A percentile compares a stretch with the other conserved stretches of the same genome.
phyloP scores from a whole-genome alignment of 2,113 vertebrate genomes.

The Nothocercus nigrocapillus region DNA sequence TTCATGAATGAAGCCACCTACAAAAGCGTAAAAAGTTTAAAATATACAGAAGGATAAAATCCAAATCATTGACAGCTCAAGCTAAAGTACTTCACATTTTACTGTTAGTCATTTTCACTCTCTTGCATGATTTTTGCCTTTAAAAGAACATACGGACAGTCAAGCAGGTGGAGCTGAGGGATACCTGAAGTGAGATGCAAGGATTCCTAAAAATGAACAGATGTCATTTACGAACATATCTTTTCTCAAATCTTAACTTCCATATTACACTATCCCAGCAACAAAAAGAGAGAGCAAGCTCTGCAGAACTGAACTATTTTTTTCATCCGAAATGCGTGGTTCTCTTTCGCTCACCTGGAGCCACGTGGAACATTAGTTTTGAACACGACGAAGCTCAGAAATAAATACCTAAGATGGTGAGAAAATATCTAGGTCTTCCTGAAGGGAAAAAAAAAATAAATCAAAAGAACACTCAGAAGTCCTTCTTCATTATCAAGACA shows the following conservation, averaged over 20 bases:
- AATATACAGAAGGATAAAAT: constrained; percentile 60
- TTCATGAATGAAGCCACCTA: constrained; percentile 41
- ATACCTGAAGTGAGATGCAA: constrained; percentile 47
- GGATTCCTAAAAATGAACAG: constrained; percentile 45
- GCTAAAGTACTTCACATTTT: constrained; percentile 22
- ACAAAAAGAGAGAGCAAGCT: not conserved
- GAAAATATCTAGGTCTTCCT: not conserved
- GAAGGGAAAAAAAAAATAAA: not conserved
- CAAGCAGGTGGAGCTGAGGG: constrained; percentile 32
- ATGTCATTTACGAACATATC: not conserved
- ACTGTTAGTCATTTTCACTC: not conserved
- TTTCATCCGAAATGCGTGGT: not conserved
- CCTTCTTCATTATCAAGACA: constrained; percentile 14
- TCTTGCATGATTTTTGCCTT: not conserved
- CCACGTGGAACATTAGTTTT: not conserved
- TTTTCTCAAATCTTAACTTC: not conserved
- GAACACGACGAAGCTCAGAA: not conserved
- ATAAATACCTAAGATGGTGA: not conserved
- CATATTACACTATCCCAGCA: not conserved
- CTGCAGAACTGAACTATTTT: not conserved
- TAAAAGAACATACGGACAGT: constrained; percentile 9
- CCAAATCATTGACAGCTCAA: constrained; percentile 31
- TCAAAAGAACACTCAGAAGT: not conserved
- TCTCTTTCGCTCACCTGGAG: constrained; percentile 28
- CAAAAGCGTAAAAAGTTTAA: constrained; percentile 42